Evolutionary conservation across 2,797 vertebrate genomes (phyloP).

Genomic region (Falco cherrug): DNA sequence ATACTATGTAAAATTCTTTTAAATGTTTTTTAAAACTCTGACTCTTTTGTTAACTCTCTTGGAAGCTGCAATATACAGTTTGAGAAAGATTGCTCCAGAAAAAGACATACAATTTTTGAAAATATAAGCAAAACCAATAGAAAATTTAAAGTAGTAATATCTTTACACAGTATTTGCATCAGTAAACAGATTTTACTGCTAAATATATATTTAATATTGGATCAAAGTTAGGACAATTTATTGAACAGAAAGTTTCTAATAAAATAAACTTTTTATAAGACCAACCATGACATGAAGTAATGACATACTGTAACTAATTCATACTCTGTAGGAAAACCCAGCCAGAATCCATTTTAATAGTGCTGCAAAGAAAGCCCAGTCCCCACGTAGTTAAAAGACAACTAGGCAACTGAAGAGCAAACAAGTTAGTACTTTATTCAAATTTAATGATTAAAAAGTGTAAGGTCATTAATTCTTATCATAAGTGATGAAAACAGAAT

Average conservation of each 20-base stretch:
- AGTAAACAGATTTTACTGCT: neutral
- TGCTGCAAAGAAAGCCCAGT: neutral
- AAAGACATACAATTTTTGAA: neutral
- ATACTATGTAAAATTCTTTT: neutral
- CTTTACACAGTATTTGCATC: neutral
- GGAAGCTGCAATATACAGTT: neutral
- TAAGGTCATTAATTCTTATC: neutral
- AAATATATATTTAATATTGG: neutral
- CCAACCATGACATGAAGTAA: neutral
- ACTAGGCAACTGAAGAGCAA: neutral
- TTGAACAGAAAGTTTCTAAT: neutral
- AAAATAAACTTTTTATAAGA: neutral
- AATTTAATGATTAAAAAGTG: neutral
- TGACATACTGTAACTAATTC: neutral
- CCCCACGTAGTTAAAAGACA: neutral
- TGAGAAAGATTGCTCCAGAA: conserved; percentile 58
- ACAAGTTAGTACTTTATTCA: neutral
- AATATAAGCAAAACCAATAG: neutral
- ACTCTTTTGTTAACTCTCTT: neutral
- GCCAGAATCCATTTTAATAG: conserved; percentile 5
- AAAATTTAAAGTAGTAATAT: neutral
- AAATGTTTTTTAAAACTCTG: neutral
- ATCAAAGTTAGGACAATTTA: neutral
- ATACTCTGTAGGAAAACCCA: neutral
- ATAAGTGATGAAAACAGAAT: neutral